phyloP scores from a whole-genome alignment of 2,888 invertebrate species.

The Rhamphomyia laevipes region DNA sequence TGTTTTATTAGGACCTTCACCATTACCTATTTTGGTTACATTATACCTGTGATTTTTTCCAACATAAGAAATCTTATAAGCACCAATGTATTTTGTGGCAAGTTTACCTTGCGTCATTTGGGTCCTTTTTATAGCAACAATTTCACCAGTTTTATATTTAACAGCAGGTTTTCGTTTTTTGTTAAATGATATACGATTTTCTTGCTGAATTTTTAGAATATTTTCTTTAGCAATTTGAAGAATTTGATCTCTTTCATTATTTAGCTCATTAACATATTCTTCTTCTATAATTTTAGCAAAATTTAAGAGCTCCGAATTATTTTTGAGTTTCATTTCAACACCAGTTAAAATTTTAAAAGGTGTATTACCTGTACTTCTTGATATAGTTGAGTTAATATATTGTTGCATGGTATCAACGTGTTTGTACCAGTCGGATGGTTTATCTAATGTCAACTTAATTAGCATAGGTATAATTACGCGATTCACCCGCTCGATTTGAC shows the following conservation, averaged over 20 bases:
- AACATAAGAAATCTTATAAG: background rate
- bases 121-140: slow-evolving; percentile 13
- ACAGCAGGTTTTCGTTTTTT: slow-evolving; percentile 2
- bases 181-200: slow-evolving; percentile 6
- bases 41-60: slow-evolving; percentile 3
- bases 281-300: too few relatives aligned
- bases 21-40: slow-evolving; percentile 6
- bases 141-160: slow-evolving; percentile 4
- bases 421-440: too few relatives aligned
- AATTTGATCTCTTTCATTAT: slow-evolving; percentile 3
- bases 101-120: slow-evolving; percentile 9
- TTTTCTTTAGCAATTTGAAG: slow-evolving; percentile 7
- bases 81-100: slow-evolving; percentile 6
- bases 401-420: too few relatives aligned
- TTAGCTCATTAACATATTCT: too few relatives aligned
- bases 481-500: slow-evolving; percentile 26
- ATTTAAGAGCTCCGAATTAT: too few relatives aligned
- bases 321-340: background rate
- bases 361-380: slow-evolving; percentile 21
- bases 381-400: slow-evolving; percentile 8
- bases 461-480: slow-evolving; percentile 22
- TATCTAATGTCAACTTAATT: slow-evolving; percentile 16
- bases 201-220: slow-evolving; percentile 7
- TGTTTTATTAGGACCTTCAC: slow-evolving; percentile 5
- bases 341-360: slow-evolving; percentile 19